A percentile compares a stretch with the other conserved stretches of the same genome.
Conservation (phyloP, 2,113 vertebrate species). For the Albula goreensis region DNA sequence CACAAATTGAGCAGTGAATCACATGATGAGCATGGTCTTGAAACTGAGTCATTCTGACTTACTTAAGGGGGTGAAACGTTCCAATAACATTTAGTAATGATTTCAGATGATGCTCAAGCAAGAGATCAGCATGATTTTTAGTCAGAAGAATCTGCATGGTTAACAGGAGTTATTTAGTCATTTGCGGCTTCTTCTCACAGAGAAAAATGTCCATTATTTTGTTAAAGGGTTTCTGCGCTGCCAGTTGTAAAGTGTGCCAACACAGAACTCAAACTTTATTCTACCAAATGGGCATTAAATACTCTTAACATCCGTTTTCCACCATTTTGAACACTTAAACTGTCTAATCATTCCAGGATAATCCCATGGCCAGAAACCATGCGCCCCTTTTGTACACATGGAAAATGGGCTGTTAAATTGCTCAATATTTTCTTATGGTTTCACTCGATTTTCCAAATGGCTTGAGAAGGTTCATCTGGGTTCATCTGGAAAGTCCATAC, state of each 20-base stretch:
- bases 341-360: neutral
- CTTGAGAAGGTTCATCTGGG: neutral
- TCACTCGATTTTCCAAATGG: neutral
- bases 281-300: neutral
- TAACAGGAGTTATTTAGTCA: neutral
- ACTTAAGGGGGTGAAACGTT: neutral
- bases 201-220: neutral
- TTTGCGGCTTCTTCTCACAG: neutral
- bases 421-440: neutral
- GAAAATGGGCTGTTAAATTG: neutral
- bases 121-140: neutral
- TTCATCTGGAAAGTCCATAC: neutral
- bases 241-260: neutral
- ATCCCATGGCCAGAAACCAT: slow-evolving; percentile 5
- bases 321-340: no score
- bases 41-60: neutral
- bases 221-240: neutral
- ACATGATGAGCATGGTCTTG: neutral
- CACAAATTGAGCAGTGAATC: neutral
- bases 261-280: neutral
- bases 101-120: neutral
- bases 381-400: neutral
- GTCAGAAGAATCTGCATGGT: neutral
- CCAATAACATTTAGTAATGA: neutral
- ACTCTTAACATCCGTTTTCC: neutral